phyloP scores from a whole-genome alignment of 2,797 vertebrate species.

The Pelobates cultripes region DNA sequence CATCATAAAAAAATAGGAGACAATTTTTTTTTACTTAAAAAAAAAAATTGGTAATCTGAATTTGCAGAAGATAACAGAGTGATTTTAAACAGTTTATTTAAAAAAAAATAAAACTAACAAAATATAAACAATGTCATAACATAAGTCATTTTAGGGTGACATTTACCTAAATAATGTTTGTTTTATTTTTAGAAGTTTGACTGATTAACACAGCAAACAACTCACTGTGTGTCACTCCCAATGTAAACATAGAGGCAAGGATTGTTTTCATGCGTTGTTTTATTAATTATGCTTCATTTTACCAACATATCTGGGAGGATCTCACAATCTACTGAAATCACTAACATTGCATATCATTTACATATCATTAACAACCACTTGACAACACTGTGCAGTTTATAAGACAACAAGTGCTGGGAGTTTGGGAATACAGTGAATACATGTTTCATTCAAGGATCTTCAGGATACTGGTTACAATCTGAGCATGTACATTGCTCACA shows the following conservation, averaged over 20 bases:
- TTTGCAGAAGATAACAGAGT: too few relatives aligned
- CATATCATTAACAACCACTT: conserved; percentile 34
- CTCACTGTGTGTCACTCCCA: conserved; percentile 49
- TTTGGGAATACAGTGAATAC: not conserved
- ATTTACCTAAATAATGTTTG: conserved; percentile 48
- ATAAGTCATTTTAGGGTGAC: conserved; percentile 38
- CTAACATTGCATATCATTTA: conserved; percentile 48
- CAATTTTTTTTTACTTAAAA: too few relatives aligned
- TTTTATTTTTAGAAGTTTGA: conserved; percentile 38
- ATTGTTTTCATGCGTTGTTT: conserved; percentile 38
- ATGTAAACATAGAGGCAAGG: conserved; percentile 42
- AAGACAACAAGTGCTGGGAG: not conserved
- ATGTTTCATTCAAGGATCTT: not conserved
- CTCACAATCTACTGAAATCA: conserved; percentile 42
- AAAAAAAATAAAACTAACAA: conserved; percentile 6
- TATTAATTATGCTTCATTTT: conserved; percentile 55
- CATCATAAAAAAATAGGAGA: too few relatives aligned
- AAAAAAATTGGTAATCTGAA: too few relatives aligned
- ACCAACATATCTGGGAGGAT: conserved; percentile 52
- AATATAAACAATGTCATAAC: conserved; percentile 5
- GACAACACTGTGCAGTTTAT: conserved; percentile 24
- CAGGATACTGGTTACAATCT: not conserved
- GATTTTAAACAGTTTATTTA: not conserved
- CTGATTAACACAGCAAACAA: conserved; percentile 51
- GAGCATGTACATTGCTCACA: not conserved